Percentiles rank a stretch among this genome's conserved stretches.
Evolutionary conservation across 2,797 vertebrate species (phyloP).

Genomic region (Falco novaeseelandiae): DNA sequence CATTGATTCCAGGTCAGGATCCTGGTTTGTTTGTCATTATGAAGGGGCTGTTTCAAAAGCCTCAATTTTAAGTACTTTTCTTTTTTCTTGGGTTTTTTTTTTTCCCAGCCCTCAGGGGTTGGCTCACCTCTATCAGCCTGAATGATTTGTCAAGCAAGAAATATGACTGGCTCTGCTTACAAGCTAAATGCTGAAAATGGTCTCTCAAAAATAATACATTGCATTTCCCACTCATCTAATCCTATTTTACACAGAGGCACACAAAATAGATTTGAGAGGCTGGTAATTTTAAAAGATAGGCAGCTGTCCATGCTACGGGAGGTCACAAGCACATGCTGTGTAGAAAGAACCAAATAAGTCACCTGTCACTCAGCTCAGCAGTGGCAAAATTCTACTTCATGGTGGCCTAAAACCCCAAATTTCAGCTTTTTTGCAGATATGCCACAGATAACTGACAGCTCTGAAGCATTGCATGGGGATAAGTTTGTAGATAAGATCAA

Average conservation of each 20-base stretch:
- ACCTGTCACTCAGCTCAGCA: conserved; percentile 44
- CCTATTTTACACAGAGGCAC: background rate
- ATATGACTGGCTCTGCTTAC: background rate
- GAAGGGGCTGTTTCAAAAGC: background rate
- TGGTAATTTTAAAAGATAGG: conserved; percentile 45
- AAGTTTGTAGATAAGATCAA: conserved; percentile 31
- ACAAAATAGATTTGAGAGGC: background rate
- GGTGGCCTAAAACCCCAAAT: background rate
- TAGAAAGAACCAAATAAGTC: conserved; percentile 43
- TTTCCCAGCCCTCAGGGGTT: background rate
- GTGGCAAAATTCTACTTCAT: background rate
- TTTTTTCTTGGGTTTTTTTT: background rate
- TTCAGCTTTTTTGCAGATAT: conserved; percentile 18
- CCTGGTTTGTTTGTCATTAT: background rate
- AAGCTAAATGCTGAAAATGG: conserved; percentile 11
- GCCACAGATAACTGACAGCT: background rate
- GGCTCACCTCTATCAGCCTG: background rate
- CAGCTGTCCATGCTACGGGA: conserved; percentile 22
- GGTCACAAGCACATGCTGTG: conserved; percentile 19
- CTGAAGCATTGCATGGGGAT: background rate
- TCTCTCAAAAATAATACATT: conserved; percentile 9
- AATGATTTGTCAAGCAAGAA: conserved; percentile 28
- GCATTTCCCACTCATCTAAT: background rate
- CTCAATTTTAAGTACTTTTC: conserved; percentile 9
- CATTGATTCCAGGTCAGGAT: conserved; percentile 1